Base-by-base conservation (phyloP, 2,888 invertebrate genomes). In the Phortica magna region DNA sequence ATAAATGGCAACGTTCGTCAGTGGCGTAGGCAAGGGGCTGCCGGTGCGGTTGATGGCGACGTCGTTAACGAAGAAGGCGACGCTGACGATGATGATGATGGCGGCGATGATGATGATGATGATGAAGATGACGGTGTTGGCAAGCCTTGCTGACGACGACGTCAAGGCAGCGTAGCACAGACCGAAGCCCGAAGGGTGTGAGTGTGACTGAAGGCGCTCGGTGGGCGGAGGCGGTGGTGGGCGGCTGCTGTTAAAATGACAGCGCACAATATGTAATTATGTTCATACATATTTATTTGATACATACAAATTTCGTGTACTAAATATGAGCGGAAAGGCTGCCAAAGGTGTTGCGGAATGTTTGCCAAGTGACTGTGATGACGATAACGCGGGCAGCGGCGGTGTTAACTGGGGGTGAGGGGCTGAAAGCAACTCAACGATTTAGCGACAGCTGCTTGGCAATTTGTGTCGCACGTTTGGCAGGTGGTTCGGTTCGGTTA, bases 201-300 rank as follows among this genome's bases (percentile, higher is more conserved):
- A n/a, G n/a, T 6, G 59, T 19, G n/a, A 17, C 17, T 59, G 9
- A 55, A 55, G 5, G 48, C 5, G 7, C 48, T 48, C 0, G 9
- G 39, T 67, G 67, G 42, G 42, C 14, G 17, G 39, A 61, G 42
- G 4, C 5, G 6, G n/a, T 65, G 67, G 67, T 0, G 7, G 67
- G 42, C 67, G 9, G 55, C 64, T 39, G 61, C 61, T 67, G 67
- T n/a, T 68, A 88, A 86, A 86, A 86, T 86, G 86, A 88, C 86
- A 88, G 89, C 83, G 88, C 84, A 89, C 86, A 86, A 88, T 86
- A 86, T 86, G 89, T 89, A 86, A 89, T 89, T 86, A 86, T 87
- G 88, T 88, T 85, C 53, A 55, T 71, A 71, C 70, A 71, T 71
- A 71, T 71, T 55, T 71, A 53, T 71, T 55, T 71, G 42, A 53